Evolutionary conservation across 2,888 invertebrate species (phyloP), one percentile per base, ranked within the genome.

Genomic region (Encarsia formosa): DNA sequence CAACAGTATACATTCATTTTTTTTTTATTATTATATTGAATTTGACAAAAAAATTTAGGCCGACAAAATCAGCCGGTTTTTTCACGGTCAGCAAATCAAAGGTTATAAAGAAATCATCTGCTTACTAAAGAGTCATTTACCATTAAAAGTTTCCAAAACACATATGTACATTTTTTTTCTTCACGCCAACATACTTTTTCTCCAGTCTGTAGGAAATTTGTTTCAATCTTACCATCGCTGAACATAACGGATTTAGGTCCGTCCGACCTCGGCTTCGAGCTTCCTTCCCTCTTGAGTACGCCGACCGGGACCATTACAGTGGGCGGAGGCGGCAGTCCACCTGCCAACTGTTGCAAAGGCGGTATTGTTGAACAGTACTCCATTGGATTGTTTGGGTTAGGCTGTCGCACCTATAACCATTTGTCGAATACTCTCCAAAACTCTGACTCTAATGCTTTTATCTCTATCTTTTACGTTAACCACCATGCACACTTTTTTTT

Each of bases 251-350:
- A 74, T 82, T 87, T 77, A 83, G 88, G 61, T 79, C 83, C 64
- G 79, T 84, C 73, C 5, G 69, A 49, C 37, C 73, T 65, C 49
- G 66, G 71, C 42, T 72, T 72, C 2, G 65, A 60, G 57, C 72
- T 75, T 77, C 84, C 85, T 75, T 84, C 82, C 59, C 85, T 75
- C 68, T 89, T 89, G 3, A 91, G 77, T 24, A 90, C 90, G 3
- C 89, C 87, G n/a, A 87, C 86, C 8, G 89, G 89, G 32, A 90
- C 88, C 80, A 90, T 85, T n/a, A 90, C 88, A 23, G 86, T 82
- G 5, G 88, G 87, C 52, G 77, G 78, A 63, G 75, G 76, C 59
- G 76, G 67, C 61, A 67, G 67, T 65, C 75, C 71, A 50, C 77
- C 77, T 34, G 79, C 79, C 58, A 83, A 84, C 75, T 90, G 90